Base-by-base conservation (phyloP, 37 sponge, comb jelly and placozoan genomes). In the Beroe ovata region DNA sequence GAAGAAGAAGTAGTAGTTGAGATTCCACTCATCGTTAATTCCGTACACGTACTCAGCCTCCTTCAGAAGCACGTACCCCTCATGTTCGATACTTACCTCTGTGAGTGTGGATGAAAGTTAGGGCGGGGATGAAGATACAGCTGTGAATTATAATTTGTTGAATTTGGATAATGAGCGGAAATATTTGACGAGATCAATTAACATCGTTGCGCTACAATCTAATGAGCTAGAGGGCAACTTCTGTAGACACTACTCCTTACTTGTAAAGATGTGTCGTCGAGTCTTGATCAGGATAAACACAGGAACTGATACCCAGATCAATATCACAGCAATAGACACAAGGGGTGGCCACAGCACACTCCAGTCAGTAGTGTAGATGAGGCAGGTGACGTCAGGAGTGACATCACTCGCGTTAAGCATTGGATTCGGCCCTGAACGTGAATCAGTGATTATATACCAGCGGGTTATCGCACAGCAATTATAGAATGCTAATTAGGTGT, bases 1-100 rank as follows among this genome's bases (percentile, higher is more conserved):
- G 58, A 91, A 59, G 0, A 90, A 39, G 18, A 28, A 64, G 66
- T 35, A 91, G 1, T 90, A 25, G 37, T 66, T 88, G 2, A 91
- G 32, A 8, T 38, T 8, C 91, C 91, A 91, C 64, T 42, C 60
- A 8, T 60, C 71, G 34, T 91, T 60, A 8, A 91, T 61, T 0
- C 89, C 88, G 30, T 89, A 88, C 39, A 40, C 88, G 25, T 91
- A 91, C 54, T 91, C 91, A 6, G 91, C 38, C 71, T 91, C 91
- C 30, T 91, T 91, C 61, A 91, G 88, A 41, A 72, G 60, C 3
- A 90, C n/a, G 38, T 90, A 91, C 1, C 89, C 91, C 64, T 91
- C 91, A 30, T 91, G 91, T 19, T 88, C 88, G 2, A 59, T 72
- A 25, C 33, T 38, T 6, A n/a, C 29, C 35, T 38, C 60, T 47